phyloP scores from a whole-genome alignment of 92 coral and sea anemone species.

The Nematostella vectensis region DNA sequence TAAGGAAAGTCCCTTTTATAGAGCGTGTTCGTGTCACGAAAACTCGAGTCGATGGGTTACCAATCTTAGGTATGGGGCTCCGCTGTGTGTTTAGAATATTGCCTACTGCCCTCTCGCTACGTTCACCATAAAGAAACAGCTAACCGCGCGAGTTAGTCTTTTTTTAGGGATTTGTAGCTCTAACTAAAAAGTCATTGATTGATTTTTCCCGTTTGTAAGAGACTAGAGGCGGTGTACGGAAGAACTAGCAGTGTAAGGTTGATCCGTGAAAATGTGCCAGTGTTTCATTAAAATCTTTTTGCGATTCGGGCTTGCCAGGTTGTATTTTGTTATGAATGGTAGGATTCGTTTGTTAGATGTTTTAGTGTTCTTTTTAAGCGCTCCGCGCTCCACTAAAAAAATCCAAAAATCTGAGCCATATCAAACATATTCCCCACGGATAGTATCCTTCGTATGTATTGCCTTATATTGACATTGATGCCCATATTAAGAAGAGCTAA shows the following conservation, averaged over 20 bases:
- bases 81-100: not conserved
- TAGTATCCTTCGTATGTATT: too few species aligned
- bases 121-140: too few species aligned
- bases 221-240: not conserved
- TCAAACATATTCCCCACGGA: too few species aligned
- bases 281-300: constrained; percentile 27
- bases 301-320: constrained; percentile 24
- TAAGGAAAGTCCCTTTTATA: too few species aligned
- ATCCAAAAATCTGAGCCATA: too few species aligned
- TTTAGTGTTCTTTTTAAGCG: too few species aligned
- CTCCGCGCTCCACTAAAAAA: too few species aligned
- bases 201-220: not conserved
- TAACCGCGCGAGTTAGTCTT: not conserved
- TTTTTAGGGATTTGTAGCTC: not conserved
- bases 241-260: not conserved
- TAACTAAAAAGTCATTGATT: not conserved
- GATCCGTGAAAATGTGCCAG: constrained; percentile 14
- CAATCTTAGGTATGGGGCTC: too few species aligned
- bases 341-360: constrained; percentile 1
- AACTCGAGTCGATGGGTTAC: too few species aligned
- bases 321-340: constrained; percentile 20
- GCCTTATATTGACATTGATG: too few species aligned
- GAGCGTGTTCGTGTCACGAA: too few species aligned
- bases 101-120: not conserved
- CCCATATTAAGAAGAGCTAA: too few species aligned